These are phyloP conservation scores for Ligdia adustata DNA, from an alignment of 2,888 invertebrate species.

Conservation along the genomic window DNA sequence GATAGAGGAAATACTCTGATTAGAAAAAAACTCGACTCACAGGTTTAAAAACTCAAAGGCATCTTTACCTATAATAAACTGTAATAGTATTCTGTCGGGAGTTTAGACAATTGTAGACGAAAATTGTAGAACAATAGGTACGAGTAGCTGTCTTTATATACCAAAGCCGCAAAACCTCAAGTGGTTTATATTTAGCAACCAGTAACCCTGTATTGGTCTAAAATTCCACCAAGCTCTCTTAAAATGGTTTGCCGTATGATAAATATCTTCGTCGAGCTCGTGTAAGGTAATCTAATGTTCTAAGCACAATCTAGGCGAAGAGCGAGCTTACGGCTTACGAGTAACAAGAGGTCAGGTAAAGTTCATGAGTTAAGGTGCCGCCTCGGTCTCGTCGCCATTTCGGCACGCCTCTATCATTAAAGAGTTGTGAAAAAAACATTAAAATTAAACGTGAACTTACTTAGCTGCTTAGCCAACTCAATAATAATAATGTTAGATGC, in stretches of 20 bases:
- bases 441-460: slow-evolving; percentile 32
- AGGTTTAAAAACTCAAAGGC: too few relatives aligned
- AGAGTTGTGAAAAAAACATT: slow-evolving; percentile 41
- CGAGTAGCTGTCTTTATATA: too few relatives aligned
- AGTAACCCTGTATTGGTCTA: not conserved
- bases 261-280: slow-evolving; percentile 30
- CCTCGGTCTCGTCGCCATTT: slow-evolving; percentile 42
- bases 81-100: too few relatives aligned
- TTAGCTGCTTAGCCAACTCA: slow-evolving; percentile 25
- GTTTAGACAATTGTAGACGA: too few relatives aligned
- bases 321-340: slow-evolving; percentile 34
- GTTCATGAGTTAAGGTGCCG: slow-evolving; percentile 54
- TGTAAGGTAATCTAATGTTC: slow-evolving; percentile 43
- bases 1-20: too few relatives aligned
- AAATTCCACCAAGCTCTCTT: not conserved
- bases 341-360: slow-evolving; percentile 57
- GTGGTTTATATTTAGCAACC: too few relatives aligned
- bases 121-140: too few relatives aligned
- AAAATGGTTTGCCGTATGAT: slow-evolving; percentile 22
- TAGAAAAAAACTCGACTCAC: too few relatives aligned
- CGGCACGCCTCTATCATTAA: slow-evolving; percentile 38
- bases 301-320: slow-evolving; percentile 39
- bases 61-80: too few relatives aligned
- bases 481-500: slow-evolving; percentile 30
- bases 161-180: too few relatives aligned